Conservation (phyloP, 2,888 invertebrate genomes). For the Hyalella azteca region DNA sequence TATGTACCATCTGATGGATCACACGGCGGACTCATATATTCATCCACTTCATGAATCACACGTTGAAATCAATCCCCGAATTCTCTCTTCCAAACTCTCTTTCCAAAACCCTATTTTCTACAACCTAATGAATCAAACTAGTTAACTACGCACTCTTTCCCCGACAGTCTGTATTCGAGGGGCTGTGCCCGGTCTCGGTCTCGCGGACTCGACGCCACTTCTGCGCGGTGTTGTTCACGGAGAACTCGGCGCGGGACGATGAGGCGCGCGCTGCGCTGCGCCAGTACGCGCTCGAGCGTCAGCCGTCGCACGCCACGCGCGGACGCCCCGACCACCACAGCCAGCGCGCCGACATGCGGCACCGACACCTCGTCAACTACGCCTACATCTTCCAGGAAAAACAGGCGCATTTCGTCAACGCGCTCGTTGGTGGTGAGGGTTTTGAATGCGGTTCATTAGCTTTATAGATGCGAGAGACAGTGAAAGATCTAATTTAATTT, state of each 20-base stretch:
- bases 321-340: background rate
- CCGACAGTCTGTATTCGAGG: constrained; percentile 73
- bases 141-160: too few species aligned
- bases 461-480: too few species aligned
- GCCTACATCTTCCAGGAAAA: constrained; percentile 84
- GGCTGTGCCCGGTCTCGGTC: constrained; percentile 88
- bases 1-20: too few species aligned
- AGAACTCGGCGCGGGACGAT: constrained; percentile 68
- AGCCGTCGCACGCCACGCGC: constrained; percentile 61
- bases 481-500: too few species aligned
- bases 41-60: too few species aligned
- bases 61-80: too few species aligned
- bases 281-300: constrained; percentile 73
- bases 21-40: too few species aligned
- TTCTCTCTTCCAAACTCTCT: too few species aligned
- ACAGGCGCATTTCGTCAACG: constrained; percentile 81
- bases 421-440: constrained; percentile 68
- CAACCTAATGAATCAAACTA: too few species aligned
- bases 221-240: constrained; percentile 80
- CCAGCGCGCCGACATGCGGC: too few species aligned
- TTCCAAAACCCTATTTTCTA: too few species aligned
- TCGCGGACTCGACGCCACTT: constrained; percentile 76
- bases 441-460: background rate
- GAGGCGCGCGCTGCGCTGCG: constrained; percentile 74
- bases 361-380: constrained; percentile 76